Conservation (phyloP, 2,113 vertebrate species). For the Ictalurus punctatus region DNA sequence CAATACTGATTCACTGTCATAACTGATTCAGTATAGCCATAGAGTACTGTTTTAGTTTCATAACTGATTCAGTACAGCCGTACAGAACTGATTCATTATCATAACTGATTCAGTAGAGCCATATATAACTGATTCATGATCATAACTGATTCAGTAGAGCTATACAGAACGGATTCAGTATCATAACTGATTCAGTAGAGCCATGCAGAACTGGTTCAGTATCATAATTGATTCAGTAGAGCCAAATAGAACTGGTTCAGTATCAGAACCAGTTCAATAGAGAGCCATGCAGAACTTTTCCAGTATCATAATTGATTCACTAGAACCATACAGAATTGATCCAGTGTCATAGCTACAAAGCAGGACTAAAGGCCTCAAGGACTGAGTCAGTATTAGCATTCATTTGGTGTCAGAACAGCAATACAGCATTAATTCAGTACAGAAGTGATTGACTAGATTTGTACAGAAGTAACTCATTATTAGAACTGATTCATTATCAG, state of each 20-base stretch:
- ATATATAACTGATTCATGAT: neutral
- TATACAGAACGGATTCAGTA: neutral
- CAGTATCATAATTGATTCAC: neutral
- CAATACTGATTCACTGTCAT: neutral
- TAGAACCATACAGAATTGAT: neutral
- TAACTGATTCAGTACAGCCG: neutral
- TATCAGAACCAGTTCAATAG: neutral
- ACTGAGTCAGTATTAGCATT: neutral
- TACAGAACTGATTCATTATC: neutral
- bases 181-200: neutral
- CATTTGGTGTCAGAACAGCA: neutral
- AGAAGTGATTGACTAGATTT: neutral
- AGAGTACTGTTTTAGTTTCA: neutral
- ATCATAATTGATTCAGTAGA: neutral
- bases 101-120: neutral
- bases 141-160: neutral
- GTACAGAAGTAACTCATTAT: neutral
- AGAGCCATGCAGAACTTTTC: neutral
- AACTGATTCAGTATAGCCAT: neutral
- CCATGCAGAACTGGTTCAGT: neutral
- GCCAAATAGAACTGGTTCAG: too few relatives aligned
- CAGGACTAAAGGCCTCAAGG: too few relatives aligned
- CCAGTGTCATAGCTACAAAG: neutral
- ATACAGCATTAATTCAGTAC: neutral
- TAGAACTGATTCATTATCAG: neutral